These are phyloP conservation scores for Dysmachus trigonus DNA, from an alignment of 2,888 invertebrate species.

Conservation along the genomic window DNA sequence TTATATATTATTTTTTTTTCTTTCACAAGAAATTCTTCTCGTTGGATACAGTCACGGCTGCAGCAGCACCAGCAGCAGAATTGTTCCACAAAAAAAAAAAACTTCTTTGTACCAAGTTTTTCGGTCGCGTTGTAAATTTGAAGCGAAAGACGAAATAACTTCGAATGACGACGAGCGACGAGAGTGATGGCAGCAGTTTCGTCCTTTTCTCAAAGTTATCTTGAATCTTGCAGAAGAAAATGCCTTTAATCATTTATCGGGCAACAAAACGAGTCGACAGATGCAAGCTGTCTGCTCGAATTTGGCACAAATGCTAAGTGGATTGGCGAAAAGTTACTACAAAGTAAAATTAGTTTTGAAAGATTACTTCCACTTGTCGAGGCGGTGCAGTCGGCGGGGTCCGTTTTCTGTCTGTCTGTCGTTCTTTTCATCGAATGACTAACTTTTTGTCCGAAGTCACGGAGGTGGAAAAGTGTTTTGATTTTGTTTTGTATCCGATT, in stretches of 20 bases:
- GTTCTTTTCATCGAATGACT: background rate
- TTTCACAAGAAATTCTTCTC: background rate
- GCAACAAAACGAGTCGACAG: background rate
- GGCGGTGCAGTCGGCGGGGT: background rate
- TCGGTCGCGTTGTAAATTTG: background rate
- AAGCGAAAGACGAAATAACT: background rate
- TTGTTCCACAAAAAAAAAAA: background rate
- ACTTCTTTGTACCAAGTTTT: background rate
- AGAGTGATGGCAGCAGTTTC: background rate
- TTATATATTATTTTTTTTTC: background rate
- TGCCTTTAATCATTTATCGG: background rate
- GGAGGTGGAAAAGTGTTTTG: background rate
- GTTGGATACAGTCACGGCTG: conserved; percentile 3
- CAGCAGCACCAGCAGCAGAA: background rate
- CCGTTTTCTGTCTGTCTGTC: background rate
- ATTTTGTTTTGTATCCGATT: background rate
- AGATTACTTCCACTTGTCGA: background rate
- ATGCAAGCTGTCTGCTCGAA: background rate
- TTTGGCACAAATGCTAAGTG: background rate
- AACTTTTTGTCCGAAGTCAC: background rate
- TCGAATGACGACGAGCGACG: background rate
- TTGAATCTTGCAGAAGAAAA: background rate
- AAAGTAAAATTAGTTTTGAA: background rate
- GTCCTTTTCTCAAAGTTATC: background rate
- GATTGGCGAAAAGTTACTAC: background rate